Evolutionary conservation across 2,888 invertebrate genomes (phyloP), one percentile per base, ranked within the genome.

Genomic region (Temnothorax ravouxi): DNA sequence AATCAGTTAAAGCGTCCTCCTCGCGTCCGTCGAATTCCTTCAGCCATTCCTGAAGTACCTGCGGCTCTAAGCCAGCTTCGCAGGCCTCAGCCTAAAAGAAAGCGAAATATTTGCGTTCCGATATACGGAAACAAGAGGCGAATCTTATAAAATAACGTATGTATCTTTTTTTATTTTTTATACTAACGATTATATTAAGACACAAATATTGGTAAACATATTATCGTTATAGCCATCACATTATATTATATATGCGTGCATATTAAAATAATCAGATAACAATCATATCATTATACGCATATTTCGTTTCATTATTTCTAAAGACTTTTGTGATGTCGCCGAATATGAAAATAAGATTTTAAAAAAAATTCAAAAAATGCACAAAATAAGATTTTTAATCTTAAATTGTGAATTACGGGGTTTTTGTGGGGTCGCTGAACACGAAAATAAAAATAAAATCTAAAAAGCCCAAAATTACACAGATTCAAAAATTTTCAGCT

Each of bases 1-100:
- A 90, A 81, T 94, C 94, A 47, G 90, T 91, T 50, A 94, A 69
- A 0, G 93, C 87, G 47, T 94, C 93, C 74, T 94, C 94, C 79
- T 92, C 93, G 21, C 91, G 91, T 50, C 89, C 91, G 67, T 94
- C 93, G 52, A 94, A 88, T 80, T 93, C 92, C 72, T 89, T 89
- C 56, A 94, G 86, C 95, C 95, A 95, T 80, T 94, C 93, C 83
- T 94, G 93, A 69, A 95, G 91, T 15, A 92, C 87, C 74, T 93
- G 91, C 61, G 95, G 95, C 90, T 95, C 95, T 56, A 95, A 87
- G 83, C 95, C 95, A 64, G 95, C 95, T 89, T 95, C 95, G 90
- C 95, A 95, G 72, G 94, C 94, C 85, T 95, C 95, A 13, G 95
- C 94, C 94, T 95, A 84, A 29, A 81, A 75, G 34, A 64, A 56